These are phyloP conservation scores for Papilio machaon DNA, from an alignment of 1,140 invertebrate genomes.

Conservation along the genomic window DNA sequence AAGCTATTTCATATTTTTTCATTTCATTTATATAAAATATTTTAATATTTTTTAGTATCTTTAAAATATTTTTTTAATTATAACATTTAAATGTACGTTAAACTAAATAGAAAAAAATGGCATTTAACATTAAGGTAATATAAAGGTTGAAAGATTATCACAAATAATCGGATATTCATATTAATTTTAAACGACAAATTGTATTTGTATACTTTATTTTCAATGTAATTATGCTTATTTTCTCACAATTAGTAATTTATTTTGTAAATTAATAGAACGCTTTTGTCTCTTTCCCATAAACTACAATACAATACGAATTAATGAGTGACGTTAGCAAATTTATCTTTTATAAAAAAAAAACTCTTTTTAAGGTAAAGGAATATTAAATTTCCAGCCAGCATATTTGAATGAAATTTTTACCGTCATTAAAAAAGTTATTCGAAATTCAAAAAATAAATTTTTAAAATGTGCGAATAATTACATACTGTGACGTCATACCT, in stretches of 20 bases:
- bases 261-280: not conserved
- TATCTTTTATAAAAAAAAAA: not conserved
- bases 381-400: not conserved
- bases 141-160: not conserved
- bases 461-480: not conserved
- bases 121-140: not conserved
- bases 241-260: slow-evolving; percentile 3
- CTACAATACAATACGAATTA: not conserved
- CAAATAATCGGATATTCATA: slow-evolving; percentile 1
- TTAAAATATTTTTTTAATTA: not conserved
- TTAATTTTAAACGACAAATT: not conserved
- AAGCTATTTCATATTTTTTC: not conserved
- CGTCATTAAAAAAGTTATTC: not conserved
- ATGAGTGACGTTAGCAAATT: not conserved
- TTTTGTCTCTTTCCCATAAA: not conserved
- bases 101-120: not conserved
- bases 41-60: not conserved
- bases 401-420: not conserved
- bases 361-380: not conserved
- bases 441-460: not conserved
- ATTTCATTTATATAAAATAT: not conserved
- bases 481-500: not conserved
- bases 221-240: not conserved
- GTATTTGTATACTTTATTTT: not conserved
- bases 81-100: not conserved